Evolutionary conservation across 2,888 invertebrate species (phyloP).

Genomic region (Petrophora chlorosata): DNA sequence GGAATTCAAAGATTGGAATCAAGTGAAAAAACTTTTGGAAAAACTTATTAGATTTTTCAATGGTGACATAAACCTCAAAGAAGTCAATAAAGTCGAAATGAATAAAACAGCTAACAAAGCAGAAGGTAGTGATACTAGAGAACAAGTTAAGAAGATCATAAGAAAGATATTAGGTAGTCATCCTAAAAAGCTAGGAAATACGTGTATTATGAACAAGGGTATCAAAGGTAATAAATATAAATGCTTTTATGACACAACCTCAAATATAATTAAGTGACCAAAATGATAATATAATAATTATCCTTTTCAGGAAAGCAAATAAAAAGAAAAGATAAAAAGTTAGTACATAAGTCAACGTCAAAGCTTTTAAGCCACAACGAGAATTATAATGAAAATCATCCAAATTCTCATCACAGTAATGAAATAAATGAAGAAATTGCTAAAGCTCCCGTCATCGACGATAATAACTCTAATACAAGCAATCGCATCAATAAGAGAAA

Average conservation of each 20-base stretch:
- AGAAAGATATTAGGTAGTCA: conserved; percentile 66
- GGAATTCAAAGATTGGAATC: conserved; percentile 83
- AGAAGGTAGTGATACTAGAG: conserved; percentile 41
- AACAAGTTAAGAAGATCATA: conserved; percentile 70
- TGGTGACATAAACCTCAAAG: conserved; percentile 51
- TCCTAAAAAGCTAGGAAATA: conserved; percentile 51
- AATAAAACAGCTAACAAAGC: conserved; percentile 29
- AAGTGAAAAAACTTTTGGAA: conserved; percentile 57
- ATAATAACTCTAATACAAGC: too few relatives aligned
- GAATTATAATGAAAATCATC: conserved; percentile 1
- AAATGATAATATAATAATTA: too few relatives aligned
- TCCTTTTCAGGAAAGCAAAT: conserved; percentile 59
- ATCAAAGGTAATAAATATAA: conserved; percentile 72
- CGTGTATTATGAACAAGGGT: conserved; percentile 67
- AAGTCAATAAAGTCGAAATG: conserved; percentile 33
- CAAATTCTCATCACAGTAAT: not conserved
- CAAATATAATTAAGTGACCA: too few relatives aligned
- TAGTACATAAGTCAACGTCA: conserved; percentile 4
- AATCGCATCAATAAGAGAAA: not conserved
- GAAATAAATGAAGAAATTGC: not conserved
- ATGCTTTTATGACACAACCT: too few relatives aligned
- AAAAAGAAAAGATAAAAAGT: conserved; percentile 52
- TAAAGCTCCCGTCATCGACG: too few relatives aligned
- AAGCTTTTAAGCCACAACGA: conserved; percentile 17
- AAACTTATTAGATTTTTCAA: conserved; percentile 62